These are phyloP conservation scores for Ichneumon xanthorius DNA, from an alignment of 2,888 invertebrate genomes.

Conservation along the genomic window DNA sequence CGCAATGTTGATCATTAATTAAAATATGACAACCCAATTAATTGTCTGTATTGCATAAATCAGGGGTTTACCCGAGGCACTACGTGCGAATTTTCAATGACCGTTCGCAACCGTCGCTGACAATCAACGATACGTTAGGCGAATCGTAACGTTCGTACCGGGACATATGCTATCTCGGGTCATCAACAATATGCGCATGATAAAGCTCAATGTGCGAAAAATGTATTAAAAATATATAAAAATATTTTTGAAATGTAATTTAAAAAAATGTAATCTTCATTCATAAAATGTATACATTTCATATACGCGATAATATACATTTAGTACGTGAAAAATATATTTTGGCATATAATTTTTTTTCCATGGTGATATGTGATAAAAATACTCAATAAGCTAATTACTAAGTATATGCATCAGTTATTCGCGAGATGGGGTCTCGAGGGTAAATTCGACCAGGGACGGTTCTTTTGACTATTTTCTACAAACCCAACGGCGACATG, in stretches of 20 bases:
- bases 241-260: no score
- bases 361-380: not conserved
- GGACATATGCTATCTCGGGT: not conserved
- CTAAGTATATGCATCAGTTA: not conserved
- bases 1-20: not conserved
- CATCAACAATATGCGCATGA: not conserved
- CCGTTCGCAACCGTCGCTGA: not conserved
- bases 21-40: not conserved
- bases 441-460: not conserved
- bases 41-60: not conserved
- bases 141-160: not conserved
- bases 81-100: not conserved
- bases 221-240: not conserved
- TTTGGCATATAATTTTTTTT: no score
- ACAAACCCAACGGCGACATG: not conserved
- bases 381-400: not conserved
- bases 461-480: not conserved
- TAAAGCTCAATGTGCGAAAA: not conserved
- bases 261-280: no score
- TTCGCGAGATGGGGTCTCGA: not conserved
- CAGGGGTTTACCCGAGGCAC: not conserved
- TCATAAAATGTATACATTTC: no score
- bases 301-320: no score
- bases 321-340: no score
- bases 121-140: not conserved